A percentile compares a stretch with the other conserved stretches of the same genome.
These are phyloP conservation scores for Gambelia wislizenii DNA, from an alignment of 2,797 vertebrate species.

Conservation along the genomic window DNA sequence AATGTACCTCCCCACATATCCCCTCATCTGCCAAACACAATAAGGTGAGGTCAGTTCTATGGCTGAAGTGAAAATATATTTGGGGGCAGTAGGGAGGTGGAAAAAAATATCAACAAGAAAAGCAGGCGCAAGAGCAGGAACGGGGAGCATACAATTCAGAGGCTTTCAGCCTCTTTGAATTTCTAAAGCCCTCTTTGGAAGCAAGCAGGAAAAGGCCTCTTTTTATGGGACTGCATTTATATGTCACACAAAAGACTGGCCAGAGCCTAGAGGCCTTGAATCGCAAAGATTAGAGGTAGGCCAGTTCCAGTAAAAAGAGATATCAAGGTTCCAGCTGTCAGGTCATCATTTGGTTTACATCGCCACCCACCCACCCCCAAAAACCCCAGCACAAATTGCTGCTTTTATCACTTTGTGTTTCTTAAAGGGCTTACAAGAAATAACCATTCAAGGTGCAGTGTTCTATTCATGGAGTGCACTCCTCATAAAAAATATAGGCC, in stretches of 20 bases:
- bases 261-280: conserved; percentile 51
- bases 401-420: neutral
- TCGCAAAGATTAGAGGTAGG: conserved; percentile 52
- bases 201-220: conserved; percentile 45
- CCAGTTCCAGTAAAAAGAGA: conserved; percentile 13
- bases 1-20: conserved; percentile 63
- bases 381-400: conserved; percentile 34
- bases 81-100: neutral
- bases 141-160: conserved; percentile 39
- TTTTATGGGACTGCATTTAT: conserved; percentile 63
- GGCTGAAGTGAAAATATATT: conserved; percentile 65
- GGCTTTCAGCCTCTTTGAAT: conserved; percentile 40
- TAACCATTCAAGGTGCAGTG: conserved; percentile 1
- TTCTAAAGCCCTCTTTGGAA: conserved; percentile 33
- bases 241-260: conserved; percentile 66
- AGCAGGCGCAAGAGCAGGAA: conserved; percentile 31
- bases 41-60: conserved; percentile 61
- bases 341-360: conserved; percentile 58
- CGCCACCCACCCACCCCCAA: neutral
- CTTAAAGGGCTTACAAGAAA: conserved; percentile 23
- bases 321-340: conserved; percentile 18
- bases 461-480: neutral
- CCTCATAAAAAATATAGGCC: neutral
- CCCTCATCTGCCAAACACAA: conserved; percentile 67
- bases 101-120: conserved; percentile 43